Conservation (phyloP, 1,140 invertebrate species). For the Nixonia krombeini region DNA sequence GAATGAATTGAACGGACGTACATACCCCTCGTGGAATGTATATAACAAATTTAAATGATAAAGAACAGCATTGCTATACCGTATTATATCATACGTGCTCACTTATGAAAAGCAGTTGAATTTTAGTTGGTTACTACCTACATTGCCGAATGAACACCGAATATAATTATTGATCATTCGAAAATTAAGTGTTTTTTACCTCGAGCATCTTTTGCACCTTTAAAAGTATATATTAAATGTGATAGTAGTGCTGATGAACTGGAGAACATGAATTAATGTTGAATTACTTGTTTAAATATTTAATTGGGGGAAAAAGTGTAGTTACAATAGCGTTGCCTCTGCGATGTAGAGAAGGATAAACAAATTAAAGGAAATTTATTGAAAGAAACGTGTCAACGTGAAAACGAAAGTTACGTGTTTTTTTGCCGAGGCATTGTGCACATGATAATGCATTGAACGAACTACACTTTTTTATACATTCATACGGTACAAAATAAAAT, state of each 20-base stretch:
- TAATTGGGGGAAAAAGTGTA: constrained; percentile 6
- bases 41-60: too few relatives aligned
- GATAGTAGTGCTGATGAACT: constrained; percentile 5
- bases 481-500: not conserved
- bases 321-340: too few relatives aligned
- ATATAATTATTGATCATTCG: not conserved
- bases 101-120: not conserved
- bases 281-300: not conserved
- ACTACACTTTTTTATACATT: constrained; percentile 1
- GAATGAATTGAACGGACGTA: constrained; percentile 15
- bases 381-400: too few relatives aligned
- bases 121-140: not conserved
- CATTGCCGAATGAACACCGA: not conserved
- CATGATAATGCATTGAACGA: too few relatives aligned
- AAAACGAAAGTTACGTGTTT: too few relatives aligned
- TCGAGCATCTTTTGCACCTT: constrained; percentile 15
- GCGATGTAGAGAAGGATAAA: too few relatives aligned
- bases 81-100: too few relatives aligned
- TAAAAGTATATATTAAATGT: not conserved
- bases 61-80: too few relatives aligned
- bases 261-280: not conserved
- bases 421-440: too few relatives aligned
- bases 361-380: too few relatives aligned
- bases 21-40: not conserved
- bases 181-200: constrained; percentile 12